A percentile compares a stretch with the other conserved stretches of the same genome.
phyloP scores from a whole-genome alignment of 2,113 vertebrate species.

The Cyprinus carpio region DNA sequence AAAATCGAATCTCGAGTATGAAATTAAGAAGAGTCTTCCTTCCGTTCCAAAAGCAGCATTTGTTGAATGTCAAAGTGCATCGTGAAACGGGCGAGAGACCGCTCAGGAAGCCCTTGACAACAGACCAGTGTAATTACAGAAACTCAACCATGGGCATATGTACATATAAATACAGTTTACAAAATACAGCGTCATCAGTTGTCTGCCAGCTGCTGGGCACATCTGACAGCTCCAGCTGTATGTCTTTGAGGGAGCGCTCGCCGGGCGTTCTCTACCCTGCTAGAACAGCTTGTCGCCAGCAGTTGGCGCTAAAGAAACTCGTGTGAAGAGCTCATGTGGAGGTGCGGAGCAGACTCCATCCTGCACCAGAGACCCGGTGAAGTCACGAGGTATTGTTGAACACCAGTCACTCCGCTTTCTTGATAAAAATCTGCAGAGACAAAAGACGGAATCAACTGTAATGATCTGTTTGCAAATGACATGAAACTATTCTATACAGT shows the following conservation, averaged over 20 bases:
- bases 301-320: conserved; percentile 56
- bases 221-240: not conserved
- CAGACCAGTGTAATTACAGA: conserved; percentile 71
- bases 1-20: conserved; percentile 49
- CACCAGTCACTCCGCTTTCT: conserved; percentile 83
- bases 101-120: conserved; percentile 53
- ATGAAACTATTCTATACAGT: too few relatives aligned
- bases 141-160: conserved; percentile 63
- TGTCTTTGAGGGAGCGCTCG: not conserved
- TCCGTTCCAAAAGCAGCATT: conserved; percentile 60
- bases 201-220: conserved; percentile 22
- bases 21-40: conserved; percentile 46
- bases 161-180: conserved; percentile 73
- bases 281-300: conserved; percentile 58
- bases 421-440: conserved; percentile 88
- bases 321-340: conserved; percentile 42
- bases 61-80: conserved; percentile 48
- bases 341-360: conserved; percentile 51
- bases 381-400: conserved; percentile 61
- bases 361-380: conserved; percentile 46
- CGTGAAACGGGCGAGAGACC: conserved; percentile 46
- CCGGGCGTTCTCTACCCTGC: conserved; percentile 54
- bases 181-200: conserved; percentile 57
- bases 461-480: not conserved
- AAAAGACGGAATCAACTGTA: not conserved